Evolutionary conservation across 2,888 invertebrate species (phyloP).

Genomic region (Oligia fasciuncula): DNA sequence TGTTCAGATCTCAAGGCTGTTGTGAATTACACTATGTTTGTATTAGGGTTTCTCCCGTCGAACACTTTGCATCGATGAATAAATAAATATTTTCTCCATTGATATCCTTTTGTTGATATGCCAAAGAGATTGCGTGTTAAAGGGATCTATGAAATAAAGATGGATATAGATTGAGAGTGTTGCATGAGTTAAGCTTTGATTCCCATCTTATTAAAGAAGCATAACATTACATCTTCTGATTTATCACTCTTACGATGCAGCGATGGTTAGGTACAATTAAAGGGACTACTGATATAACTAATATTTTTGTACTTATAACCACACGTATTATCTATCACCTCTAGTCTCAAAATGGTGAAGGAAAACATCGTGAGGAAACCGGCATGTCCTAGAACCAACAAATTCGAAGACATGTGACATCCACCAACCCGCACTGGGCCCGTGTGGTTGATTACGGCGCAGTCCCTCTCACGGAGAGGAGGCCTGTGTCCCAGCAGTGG

Average conservation of each 20-base stretch:
- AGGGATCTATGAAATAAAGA: constrained; percentile 32
- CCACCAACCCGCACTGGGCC: neutral
- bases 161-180: constrained; percentile 26
- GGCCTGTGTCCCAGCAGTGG: neutral
- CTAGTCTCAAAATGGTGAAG: too few species aligned
- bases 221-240: neutral
- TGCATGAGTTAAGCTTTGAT: neutral
- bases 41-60: constrained; percentile 57
- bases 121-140: constrained; percentile 55
- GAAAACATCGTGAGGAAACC: neutral
- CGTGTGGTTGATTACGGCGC: neutral
- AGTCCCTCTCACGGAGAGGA: neutral
- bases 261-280: neutral
- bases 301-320: too few species aligned
- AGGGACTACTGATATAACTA: neutral
- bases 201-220: neutral
- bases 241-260: too few species aligned
- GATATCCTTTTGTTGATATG: constrained; percentile 60
- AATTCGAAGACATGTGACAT: neutral
- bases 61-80: constrained; percentile 66
- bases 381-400: neutral
- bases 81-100: constrained; percentile 68
- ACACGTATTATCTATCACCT: neutral
- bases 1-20: constrained; percentile 46
- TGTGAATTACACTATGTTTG: constrained; percentile 52